Percentiles rank a stretch among this genome's conserved stretches.
phyloP scores from a whole-genome alignment of 2,888 invertebrate genomes.

The Ctena decussata region DNA sequence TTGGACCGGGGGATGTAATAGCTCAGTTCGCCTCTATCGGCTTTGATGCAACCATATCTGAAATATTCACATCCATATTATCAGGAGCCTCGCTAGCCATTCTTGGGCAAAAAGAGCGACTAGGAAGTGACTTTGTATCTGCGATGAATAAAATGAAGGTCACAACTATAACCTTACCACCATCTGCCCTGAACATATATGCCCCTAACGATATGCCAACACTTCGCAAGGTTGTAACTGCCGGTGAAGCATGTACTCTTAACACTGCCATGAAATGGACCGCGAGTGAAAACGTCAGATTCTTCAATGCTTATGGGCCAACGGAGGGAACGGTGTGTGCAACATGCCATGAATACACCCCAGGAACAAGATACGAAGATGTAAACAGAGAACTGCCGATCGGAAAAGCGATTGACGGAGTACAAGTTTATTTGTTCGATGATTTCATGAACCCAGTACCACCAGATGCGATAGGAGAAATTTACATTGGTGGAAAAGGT shows the following conservation, averaged over 20 bases:
- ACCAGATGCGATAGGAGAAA: conserved; percentile 92
- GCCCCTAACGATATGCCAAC: conserved; percentile 88
- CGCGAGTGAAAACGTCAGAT: conserved; percentile 89
- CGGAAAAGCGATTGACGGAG: conserved; percentile 94
- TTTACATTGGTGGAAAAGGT: conserved; percentile 94
- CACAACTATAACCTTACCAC: conserved; percentile 90
- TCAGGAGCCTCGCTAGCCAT: conserved; percentile 92
- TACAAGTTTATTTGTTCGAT: conserved; percentile 93
- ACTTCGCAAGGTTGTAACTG: conserved; percentile 93
- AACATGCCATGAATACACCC: conserved; percentile 91
- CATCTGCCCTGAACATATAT: conserved; percentile 90
- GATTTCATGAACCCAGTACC: conserved; percentile 91
- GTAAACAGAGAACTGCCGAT: conserved; percentile 92
- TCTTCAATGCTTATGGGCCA: conserved; percentile 96
- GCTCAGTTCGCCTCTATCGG: conserved; percentile 97
- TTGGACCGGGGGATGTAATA: conserved; percentile 91
- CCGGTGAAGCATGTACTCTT: conserved; percentile 93
- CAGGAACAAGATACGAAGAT: conserved; percentile 70
- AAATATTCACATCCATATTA: conserved; percentile 95
- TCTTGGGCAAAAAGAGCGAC: conserved; percentile 91
- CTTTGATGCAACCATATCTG: conserved; percentile 96
- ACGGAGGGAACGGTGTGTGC: conserved; percentile 97
- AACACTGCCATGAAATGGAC: conserved; percentile 93
- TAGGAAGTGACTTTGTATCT: conserved; percentile 92
- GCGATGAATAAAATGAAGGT: conserved; percentile 90